phyloP scores from a whole-genome alignment of 2,113 vertebrate genomes.

The Crotalus helleri region DNA sequence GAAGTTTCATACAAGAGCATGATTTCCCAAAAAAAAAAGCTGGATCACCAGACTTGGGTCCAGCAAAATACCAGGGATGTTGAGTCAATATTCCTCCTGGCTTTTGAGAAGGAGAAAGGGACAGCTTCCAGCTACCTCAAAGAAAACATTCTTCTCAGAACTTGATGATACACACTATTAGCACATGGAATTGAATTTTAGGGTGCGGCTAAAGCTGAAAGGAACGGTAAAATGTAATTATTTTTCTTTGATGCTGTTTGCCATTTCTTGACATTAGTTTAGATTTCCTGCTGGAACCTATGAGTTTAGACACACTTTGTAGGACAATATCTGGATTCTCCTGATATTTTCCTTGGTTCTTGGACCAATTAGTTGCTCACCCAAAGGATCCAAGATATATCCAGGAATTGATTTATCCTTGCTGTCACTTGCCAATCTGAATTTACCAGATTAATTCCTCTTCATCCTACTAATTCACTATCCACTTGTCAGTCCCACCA shows the following conservation, averaged over 20 bases:
- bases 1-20: background rate
- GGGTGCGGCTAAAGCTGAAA: background rate
- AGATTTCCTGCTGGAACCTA: background rate
- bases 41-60: background rate
- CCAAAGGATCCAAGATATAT: background rate
- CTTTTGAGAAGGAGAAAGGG: background rate
- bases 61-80: background rate
- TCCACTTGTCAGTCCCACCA: background rate
- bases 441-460: background rate
- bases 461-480: background rate
- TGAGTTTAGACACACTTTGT: background rate
- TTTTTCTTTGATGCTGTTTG: background rate
- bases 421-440: background rate
- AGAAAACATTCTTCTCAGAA: background rate
- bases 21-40: background rate
- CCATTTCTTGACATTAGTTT: background rate
- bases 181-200: background rate
- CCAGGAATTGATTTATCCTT: background rate
- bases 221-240: background rate
- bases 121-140: background rate
- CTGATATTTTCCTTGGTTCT: background rate
- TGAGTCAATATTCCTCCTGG: background rate
- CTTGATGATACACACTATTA: background rate
- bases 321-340: background rate
- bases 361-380: background rate